These are phyloP conservation scores for Halcyon smyrnensis DNA, from an alignment of 2,797 vertebrate genomes.

Conservation along the genomic window DNA sequence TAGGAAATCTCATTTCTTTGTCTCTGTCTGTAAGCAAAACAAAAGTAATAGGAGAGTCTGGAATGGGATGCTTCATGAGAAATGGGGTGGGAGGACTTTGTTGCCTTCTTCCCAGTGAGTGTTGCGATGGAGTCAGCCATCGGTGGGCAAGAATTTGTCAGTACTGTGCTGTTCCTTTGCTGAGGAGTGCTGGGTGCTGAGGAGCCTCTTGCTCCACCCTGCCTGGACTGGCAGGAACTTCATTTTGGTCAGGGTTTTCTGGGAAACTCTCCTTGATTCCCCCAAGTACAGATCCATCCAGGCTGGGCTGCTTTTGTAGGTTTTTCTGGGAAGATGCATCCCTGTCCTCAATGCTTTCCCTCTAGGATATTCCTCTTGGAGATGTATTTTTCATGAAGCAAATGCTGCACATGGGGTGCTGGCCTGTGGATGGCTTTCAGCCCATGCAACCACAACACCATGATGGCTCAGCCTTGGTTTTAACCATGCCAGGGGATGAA, in stretches of 20 bases:
- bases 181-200: not conserved
- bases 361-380: not conserved
- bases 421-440: not conserved
- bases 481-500: not conserved
- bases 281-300: not conserved
- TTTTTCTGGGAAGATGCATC: not conserved
- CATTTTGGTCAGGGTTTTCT: not conserved
- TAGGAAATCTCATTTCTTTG: not conserved
- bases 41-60: not conserved
- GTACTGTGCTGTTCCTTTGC: not conserved
- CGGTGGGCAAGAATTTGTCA: not conserved
- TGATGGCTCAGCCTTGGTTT: fast-evolving
- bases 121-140: not conserved
- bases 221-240: not conserved
- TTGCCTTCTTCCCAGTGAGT: not conserved
- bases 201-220: not conserved
- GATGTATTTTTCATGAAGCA: not conserved
- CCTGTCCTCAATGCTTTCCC: not conserved
- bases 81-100: not conserved
- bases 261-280: not conserved
- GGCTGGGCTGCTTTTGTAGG: not conserved
- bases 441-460: not conserved
- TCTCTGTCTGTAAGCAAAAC: not conserved
- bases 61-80: not conserved
- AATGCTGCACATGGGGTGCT: not conserved